Base-by-base conservation (phyloP, 2,797 vertebrate genomes). In the Falco biarmicus region DNA sequence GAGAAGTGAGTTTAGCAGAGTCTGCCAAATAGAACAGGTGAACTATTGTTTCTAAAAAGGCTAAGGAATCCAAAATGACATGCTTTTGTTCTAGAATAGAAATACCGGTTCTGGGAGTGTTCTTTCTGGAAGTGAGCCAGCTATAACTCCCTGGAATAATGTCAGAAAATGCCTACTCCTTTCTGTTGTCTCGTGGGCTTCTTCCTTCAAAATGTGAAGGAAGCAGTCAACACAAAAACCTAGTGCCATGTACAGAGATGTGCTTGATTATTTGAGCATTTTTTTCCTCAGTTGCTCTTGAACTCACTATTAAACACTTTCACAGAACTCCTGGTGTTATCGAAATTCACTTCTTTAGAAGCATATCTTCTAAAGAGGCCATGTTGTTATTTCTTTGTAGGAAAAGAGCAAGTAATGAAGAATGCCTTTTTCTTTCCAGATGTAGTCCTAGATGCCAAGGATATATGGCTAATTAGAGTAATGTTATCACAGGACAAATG, bases 81-180 rank as follows among this genome's bases (percentile, higher is more conserved):
- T 13, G n/a, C 25, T 81, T 59, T 20, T 89, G 53, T 89, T 76
- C 66, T 74, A 66, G 65, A 92, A 57, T 26, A 89, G 61, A 77
- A 85, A 78, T 78, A 80, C n/a, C 17, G 47, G 66, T 61, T 18
- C 60, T 93, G 87, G 90, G 75, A 93, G 78, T 87, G 65, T 87
- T 53, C 53, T 57, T 84, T 75, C 31, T 69, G 82, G 63, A 86
- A 78, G 5, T 15, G 5, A 91, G 31, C 47, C 76, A 83, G 73
- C 32, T 92, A 87, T 91, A 85, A 66, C 50, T 92, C 76, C 21
- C 32, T 51, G 32, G 61, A 87, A 87, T 84, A 88, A 93, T 16
- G 43, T 39, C 6, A 43, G 43, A 43, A 43, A 43, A 17, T 43
- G 5, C 45, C 92, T 47, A 39, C 9, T 45, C 18, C 2, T 54